phyloP scores from a whole-genome alignment of 2,113 vertebrate species.

The Melanocharis versteri region DNA sequence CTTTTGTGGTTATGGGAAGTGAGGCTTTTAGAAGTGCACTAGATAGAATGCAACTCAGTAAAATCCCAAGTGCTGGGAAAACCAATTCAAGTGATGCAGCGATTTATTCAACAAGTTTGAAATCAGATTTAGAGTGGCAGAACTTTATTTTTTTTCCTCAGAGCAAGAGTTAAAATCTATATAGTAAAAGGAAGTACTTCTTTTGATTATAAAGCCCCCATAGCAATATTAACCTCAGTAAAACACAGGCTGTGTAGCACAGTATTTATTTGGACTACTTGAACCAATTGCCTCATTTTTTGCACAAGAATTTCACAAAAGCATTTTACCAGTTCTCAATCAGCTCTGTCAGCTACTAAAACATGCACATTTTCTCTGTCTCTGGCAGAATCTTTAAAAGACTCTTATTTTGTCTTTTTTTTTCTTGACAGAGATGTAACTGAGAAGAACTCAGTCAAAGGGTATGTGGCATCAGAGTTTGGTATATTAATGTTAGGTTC shows the following conservation, averaged over 20 bases:
- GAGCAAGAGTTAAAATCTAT: neutral
- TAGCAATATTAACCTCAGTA: neutral
- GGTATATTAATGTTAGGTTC: neutral
- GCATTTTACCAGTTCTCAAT: neutral
- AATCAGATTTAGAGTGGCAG: neutral
- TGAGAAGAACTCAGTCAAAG: slow-evolving; percentile 87
- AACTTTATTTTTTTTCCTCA: neutral
- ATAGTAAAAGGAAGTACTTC: neutral
- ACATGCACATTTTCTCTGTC: neutral
- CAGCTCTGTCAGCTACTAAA: neutral
- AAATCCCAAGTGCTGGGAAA: neutral
- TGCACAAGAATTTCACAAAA: neutral
- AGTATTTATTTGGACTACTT: neutral
- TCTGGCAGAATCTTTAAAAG: neutral
- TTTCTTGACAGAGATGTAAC: slow-evolving; percentile 82
- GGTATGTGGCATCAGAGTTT: slow-evolving; percentile 71
- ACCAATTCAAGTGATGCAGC: neutral
- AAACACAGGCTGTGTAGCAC: neutral
- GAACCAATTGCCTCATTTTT: neutral
- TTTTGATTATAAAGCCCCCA: neutral
- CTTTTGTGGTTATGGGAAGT: rapidly evolving
- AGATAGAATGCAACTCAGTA: neutral
- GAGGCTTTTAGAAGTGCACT: neutral
- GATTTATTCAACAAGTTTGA: neutral
- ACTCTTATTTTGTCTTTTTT: neutral